Conservation (phyloP, 2,113 vertebrate genomes). For the Lutjanus erythropterus region DNA sequence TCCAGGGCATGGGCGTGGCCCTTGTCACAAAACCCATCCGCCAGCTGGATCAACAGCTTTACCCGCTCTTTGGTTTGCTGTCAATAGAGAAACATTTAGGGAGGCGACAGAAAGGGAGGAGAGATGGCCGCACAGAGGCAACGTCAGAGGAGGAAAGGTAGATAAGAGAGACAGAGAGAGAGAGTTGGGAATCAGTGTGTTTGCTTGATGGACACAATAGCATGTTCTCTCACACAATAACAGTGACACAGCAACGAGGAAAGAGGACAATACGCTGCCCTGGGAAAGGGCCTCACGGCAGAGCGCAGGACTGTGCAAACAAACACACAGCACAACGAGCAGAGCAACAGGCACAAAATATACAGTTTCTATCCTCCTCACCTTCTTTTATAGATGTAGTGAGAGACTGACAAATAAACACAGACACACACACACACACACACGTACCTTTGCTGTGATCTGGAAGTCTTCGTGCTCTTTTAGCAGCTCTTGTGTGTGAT, state of each 20-base stretch:
- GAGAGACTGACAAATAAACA: background rate
- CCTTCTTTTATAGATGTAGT: background rate
- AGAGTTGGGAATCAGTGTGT: slow-evolving; percentile 63
- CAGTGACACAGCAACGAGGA: slow-evolving; percentile 73
- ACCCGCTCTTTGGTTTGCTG: slow-evolving; percentile 99
- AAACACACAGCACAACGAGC: slow-evolving; percentile 10
- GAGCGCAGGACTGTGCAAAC: slow-evolving; percentile 51
- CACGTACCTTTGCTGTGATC: slow-evolving; percentile 95
- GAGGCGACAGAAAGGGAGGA: slow-evolving; percentile 49
- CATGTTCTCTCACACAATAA: slow-evolving; percentile 75
- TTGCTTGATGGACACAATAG: slow-evolving; percentile 72
- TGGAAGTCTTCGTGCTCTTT: slow-evolving; percentile 99
- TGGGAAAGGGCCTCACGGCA: slow-evolving; percentile 73
- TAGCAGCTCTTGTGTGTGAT: slow-evolving; percentile 97
- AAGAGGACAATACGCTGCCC: slow-evolving; percentile 68
- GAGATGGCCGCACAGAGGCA: slow-evolving; percentile 43
- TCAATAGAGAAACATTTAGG: slow-evolving; percentile 68
- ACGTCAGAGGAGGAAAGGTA: slow-evolving; percentile 62
- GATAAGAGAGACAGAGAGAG: slow-evolving; percentile 61
- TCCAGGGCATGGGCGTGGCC: slow-evolving; percentile 98
- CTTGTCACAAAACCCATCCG: slow-evolving; percentile 99
- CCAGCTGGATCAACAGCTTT: slow-evolving; percentile 99
- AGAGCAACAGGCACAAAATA: slow-evolving; percentile 13
- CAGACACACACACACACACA: background rate
- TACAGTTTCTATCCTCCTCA: background rate